Base-by-base conservation (phyloP, 2,888 invertebrate species). In the Cheilosia variabilis region DNA sequence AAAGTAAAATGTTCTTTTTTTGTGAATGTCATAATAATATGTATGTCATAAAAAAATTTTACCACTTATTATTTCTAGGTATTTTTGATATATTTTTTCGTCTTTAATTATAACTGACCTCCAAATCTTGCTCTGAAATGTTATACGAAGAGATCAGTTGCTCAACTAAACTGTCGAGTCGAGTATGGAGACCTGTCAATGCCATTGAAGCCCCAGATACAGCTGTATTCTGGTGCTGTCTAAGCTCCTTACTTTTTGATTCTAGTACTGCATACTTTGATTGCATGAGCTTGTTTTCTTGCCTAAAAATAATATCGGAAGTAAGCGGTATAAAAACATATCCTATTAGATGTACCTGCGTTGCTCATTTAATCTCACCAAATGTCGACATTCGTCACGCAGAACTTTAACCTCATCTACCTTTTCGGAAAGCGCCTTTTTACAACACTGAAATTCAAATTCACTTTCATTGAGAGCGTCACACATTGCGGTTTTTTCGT, bases 401-500 rank as follows among this genome's bases (percentile, higher is more conserved):
- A 96, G 94, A 88, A 93, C 93, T 65, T 93, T 93, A 31, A 95
- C 89, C 89, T 95, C 95, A 47, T 93, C 92, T 80, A 94, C 94
- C 58, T 93, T 93, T 87, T 93, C 92, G 53, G 89, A 89, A 37
- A 95, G 71, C 89, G 91, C 90, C 83, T 93, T 84, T 88, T 92
- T 90, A 79, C 90, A 87, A 75, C 88, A 88, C 89, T 89, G 88
- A 88, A 90, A 89, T 41, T 91, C 92, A n/a, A 76, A 73, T 87
- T 97, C 97, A 2, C 96, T 93, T 88, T 97, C 97, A 50, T 95
- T 94, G 53, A 97, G 93, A 0, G 97, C 95, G 90, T 97, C 97
- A 24, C 95, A 94, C 88, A 97, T 93, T 9, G 96, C 95, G 5
- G 95, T 94, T 89, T 97, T 97, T 92, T 98, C 97, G 10, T 96